phyloP scores from a whole-genome alignment of 2,797 vertebrate genomes.

The Dicrostonyx torquatus region DNA sequence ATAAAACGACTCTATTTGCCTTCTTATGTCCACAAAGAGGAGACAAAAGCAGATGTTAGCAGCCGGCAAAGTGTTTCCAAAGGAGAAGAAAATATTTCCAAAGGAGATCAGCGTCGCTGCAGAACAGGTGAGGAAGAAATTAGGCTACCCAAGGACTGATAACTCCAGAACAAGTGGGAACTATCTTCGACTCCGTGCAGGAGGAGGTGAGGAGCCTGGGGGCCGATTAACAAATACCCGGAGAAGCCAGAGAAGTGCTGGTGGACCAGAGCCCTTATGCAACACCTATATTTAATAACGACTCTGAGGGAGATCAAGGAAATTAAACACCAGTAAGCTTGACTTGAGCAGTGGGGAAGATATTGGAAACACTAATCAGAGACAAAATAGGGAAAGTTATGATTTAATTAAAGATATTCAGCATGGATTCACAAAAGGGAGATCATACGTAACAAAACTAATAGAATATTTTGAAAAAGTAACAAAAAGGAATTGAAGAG shows the following conservation, averaged over 20 bases:
- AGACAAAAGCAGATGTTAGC: constrained; percentile 11
- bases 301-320: constrained; percentile 83
- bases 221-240: constrained; percentile 66
- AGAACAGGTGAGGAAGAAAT: constrained; percentile 71
- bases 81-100: constrained; percentile 40
- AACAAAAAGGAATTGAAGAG: constrained; percentile 82
- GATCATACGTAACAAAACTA: constrained; percentile 87
- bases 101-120: neutral
- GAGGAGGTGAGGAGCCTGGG: constrained; percentile 56
- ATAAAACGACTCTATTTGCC: constrained; percentile 6
- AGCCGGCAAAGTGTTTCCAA: constrained; percentile 14
- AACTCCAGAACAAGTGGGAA: constrained; percentile 42
- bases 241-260: constrained; percentile 48
- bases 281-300: constrained; percentile 82
- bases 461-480: constrained; percentile 86
- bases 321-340: constrained; percentile 86
- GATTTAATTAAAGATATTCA: constrained; percentile 91
- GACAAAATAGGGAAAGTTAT: constrained; percentile 88
- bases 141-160: constrained; percentile 4
- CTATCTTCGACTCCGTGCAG: constrained; percentile 43
- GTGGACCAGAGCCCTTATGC: constrained; percentile 70
- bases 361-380: constrained; percentile 87
- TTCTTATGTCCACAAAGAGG: constrained; percentile 32
- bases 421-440: constrained; percentile 89
- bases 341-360: constrained; percentile 85